Percentiles rank a stretch among this genome's conserved stretches.
Evolutionary conservation across 2,888 invertebrate genomes (phyloP).

Genomic region (Graphium colonna): DNA sequence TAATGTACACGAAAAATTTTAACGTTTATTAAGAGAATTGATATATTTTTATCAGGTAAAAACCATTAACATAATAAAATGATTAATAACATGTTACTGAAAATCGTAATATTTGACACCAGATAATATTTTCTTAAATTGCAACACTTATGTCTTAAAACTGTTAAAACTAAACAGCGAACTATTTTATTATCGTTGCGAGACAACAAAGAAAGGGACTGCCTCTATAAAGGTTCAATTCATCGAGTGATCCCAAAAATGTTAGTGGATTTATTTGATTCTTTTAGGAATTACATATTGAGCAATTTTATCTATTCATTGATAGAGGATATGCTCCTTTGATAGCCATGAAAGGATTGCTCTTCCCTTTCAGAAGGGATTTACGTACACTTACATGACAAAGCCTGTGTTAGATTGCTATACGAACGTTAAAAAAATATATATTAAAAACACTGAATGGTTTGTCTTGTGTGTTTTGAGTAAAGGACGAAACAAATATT

Average conservation of each 20-base stretch:
- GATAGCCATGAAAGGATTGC: conserved; percentile 50
- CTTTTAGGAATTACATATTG: conserved; percentile 53
- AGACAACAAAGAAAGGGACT: conserved; percentile 47
- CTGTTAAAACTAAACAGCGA: conserved; percentile 38
- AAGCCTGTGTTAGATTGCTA: conserved; percentile 37
- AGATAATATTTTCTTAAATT: neutral
- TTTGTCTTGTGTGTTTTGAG: no score
- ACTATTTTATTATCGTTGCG: conserved; percentile 43
- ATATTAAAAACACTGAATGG: no score
- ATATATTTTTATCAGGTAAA: no score
- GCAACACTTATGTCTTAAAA: conserved; percentile 24
- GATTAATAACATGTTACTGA: no score
- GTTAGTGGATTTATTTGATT: conserved; percentile 52
- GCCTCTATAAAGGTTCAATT: conserved; percentile 50
- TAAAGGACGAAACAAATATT: no score
- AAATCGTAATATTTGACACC: no score
- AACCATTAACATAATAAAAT: no score
- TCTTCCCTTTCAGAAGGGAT: conserved; percentile 47
- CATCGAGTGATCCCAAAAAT: conserved; percentile 46
- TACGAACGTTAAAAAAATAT: no score
- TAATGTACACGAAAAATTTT: no score
- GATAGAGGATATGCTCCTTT: conserved; percentile 49
- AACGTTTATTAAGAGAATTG: no score
- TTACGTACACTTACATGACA: conserved; percentile 47
- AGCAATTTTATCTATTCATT: conserved; percentile 50